phyloP scores from a whole-genome alignment of 2,797 vertebrate species.

The Huso huso region DNA sequence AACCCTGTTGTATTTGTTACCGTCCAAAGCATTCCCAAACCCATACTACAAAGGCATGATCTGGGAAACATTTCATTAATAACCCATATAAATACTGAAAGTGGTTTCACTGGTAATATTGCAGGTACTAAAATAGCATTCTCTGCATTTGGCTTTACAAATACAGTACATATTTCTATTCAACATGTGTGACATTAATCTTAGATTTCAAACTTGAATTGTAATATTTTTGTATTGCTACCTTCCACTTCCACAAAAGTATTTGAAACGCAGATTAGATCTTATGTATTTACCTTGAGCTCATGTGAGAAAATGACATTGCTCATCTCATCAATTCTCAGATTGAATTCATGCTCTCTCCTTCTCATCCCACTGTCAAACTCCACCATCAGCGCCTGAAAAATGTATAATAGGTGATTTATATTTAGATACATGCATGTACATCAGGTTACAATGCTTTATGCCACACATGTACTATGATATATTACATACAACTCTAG shows the following conservation, averaged over 20 bases:
- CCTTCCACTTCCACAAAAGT: too few species aligned
- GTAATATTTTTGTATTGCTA: too few species aligned
- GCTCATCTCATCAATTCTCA: slow-evolving; percentile 53
- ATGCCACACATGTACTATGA: background rate
- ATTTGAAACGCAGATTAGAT: too few species aligned
- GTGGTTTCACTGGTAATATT: too few species aligned
- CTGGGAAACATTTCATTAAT: too few species aligned
- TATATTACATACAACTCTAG: background rate
- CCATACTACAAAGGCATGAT: too few species aligned
- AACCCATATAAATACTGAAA: too few species aligned
- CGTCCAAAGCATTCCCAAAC: slow-evolving; percentile 19
- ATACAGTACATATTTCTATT: too few species aligned
- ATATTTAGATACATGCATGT: background rate
- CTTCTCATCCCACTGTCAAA: slow-evolving; percentile 54
- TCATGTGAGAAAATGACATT: slow-evolving; percentile 47
- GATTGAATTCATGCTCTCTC: slow-evolving; percentile 52
- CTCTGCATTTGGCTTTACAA: too few species aligned
- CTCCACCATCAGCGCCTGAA: slow-evolving; percentile 58
- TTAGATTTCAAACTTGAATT: too few species aligned
- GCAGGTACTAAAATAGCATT: too few species aligned
- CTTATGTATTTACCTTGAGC: slow-evolving; percentile 50
- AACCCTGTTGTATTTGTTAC: slow-evolving; percentile 32
- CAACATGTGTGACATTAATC: too few species aligned
- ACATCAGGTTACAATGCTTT: background rate
- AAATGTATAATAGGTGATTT: background rate